Conservation (phyloP, 2,888 invertebrate species). For the Brenthis ino region DNA sequence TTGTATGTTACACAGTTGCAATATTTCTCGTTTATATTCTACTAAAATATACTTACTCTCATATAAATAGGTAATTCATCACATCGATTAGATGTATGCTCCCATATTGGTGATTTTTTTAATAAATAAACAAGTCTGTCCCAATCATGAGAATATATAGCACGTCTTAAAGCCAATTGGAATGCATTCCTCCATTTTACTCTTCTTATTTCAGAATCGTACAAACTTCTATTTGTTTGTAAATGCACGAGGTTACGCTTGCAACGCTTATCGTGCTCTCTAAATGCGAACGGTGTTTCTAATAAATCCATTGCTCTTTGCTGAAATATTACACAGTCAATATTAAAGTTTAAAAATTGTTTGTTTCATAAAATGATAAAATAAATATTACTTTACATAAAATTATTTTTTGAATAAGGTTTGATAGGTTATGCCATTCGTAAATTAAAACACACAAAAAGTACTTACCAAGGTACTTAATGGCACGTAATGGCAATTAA, state of each 20-base stretch:
- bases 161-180: slow-evolving; percentile 51
- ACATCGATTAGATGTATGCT: slow-evolving; percentile 44
- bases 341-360: no score
- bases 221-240: slow-evolving; percentile 46
- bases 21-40: background rate
- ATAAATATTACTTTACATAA: background rate
- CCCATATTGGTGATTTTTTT: slow-evolving; percentile 61
- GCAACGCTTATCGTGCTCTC: slow-evolving; percentile 47
- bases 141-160: slow-evolving; percentile 71
- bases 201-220: slow-evolving; percentile 22
- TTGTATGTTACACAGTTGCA: no score
- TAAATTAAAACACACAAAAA: background rate
- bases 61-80: slow-evolving; percentile 52
- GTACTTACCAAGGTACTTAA: slow-evolving; percentile 62
- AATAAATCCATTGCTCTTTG: slow-evolving; percentile 53
- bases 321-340: slow-evolving; percentile 45
- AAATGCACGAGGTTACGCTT: slow-evolving; percentile 54
- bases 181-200: slow-evolving; percentile 46
- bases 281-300: slow-evolving; percentile 38
- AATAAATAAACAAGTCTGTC: slow-evolving; percentile 63
- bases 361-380: no score
- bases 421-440: background rate
- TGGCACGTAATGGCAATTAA: slow-evolving; percentile 56
- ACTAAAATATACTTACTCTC: slow-evolving; percentile 54
- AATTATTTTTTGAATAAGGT: background rate